Evolutionary conservation across 2,797 vertebrate genomes (phyloP), one percentile per base, ranked within the genome.

Genomic region (Tamandua tetradactyla): DNA sequence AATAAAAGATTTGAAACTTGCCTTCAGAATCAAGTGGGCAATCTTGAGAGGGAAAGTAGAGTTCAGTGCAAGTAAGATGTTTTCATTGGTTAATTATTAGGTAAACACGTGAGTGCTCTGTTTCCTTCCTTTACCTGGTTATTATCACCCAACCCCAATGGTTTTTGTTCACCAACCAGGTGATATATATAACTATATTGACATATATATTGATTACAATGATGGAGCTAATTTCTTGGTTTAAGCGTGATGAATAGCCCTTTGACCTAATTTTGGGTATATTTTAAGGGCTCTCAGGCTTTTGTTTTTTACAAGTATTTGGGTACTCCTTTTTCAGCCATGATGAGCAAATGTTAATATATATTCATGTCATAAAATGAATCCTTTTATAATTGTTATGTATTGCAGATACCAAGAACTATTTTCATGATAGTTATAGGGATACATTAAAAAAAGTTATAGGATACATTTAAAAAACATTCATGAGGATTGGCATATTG

Each of bases 401-500:
- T 66, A 59, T 94, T 94, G 83, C 6, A 76, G 30, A 91, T 89
- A 86, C 92, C 66, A 1, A 80, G 83, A 93, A 86, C 80, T 89
- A 30, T 72, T 84, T 80, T 89, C 75, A 64, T 76, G 84, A 76
- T 37, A 88, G 64, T 85, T 87, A 82, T 75, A 92, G 72, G 91
- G 83, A 94, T 93, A 86, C 66, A 91, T 96, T 92, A 96, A 37
- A 89, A 94, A 89, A 49, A 64, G n/a, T n/a, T n/a, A n/a, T n/a
- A n/a, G n/a, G n/a, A n/a, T n/a, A 86, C 66, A 91, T 96, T 92
- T 96, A 37, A 89, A 94, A 89, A 49, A 64, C 71, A 91, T 95
- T 91, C 71, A 74, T 27, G n/a, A 94, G 32, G 71, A 94, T 59
- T 94, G 95, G 25, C 93, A 69, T 91, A 87, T 91, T 91, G 92